Evolutionary conservation across 2,888 invertebrate species (phyloP).

Genomic region (Volucella zonaria): DNA sequence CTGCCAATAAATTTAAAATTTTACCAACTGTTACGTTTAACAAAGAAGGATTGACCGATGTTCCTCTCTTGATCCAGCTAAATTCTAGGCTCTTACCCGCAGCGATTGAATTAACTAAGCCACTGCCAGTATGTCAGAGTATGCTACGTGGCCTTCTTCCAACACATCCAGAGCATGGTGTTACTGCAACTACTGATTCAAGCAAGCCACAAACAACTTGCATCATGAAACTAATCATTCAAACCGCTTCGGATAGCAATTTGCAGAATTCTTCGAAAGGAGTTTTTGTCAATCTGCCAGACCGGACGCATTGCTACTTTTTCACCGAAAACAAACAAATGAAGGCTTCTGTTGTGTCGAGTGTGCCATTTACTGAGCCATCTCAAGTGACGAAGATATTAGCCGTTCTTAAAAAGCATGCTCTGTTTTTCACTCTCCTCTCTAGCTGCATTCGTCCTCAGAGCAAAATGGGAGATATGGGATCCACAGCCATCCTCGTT

Average conservation of each 20-base stretch:
- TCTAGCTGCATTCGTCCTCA: slow-evolving; percentile 93
- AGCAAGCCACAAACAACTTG: slow-evolving; percentile 61
- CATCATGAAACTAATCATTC: slow-evolving; percentile 87
- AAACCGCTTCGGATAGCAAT: slow-evolving; percentile 89
- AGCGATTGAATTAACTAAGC: slow-evolving; percentile 92
- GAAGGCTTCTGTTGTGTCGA: slow-evolving; percentile 84
- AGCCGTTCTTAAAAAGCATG: slow-evolving; percentile 92
- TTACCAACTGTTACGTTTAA: slow-evolving; percentile 79
- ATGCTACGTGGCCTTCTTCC: slow-evolving; percentile 87
- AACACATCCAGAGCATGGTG: slow-evolving; percentile 77
- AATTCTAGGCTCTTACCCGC: slow-evolving; percentile 96
- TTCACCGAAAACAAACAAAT: slow-evolving; percentile 91
- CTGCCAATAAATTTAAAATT: slow-evolving; percentile 86
- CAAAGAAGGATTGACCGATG: slow-evolving; percentile 79
- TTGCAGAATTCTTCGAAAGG: slow-evolving; percentile 90
- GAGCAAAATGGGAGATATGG: slow-evolving; percentile 85
- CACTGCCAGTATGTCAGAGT: slow-evolving; percentile 92
- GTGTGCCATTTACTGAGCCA: slow-evolving; percentile 96
- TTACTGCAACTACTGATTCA: slow-evolving; percentile 6
- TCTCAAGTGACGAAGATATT: slow-evolving; percentile 95
- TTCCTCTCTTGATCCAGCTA: slow-evolving; percentile 89
- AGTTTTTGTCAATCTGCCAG: slow-evolving; percentile 94
- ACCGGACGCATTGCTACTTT: slow-evolving; percentile 97
- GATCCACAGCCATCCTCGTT: slow-evolving; percentile 90
- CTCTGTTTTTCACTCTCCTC: slow-evolving; percentile 94